Evolutionary conservation across 2,888 invertebrate species (phyloP), one percentile per base, ranked within the genome.

Genomic region (Adelphocoris suturalis): DNA sequence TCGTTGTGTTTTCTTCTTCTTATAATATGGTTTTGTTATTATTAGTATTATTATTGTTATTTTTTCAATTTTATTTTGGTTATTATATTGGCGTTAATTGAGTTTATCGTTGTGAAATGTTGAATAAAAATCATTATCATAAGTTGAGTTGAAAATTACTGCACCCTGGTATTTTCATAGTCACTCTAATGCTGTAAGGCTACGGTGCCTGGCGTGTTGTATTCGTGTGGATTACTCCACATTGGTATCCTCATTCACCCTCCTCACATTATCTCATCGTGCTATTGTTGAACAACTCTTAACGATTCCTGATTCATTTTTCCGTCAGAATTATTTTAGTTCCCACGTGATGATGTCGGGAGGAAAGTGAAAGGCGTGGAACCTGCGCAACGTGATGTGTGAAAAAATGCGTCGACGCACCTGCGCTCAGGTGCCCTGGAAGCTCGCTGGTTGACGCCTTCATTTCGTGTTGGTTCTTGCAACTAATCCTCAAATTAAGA

Each of bases 281-380:
- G 48, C 82, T 27, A 82, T 82, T 52, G 82, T 82, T 82, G 48
- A 52, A 82, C 82, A 52, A 52, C 82, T 19, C 23, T 19, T 52
- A 52, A 23, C 78, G 78, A 78, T 78, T 78, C 78, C 37, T 78
- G 37, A 78, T 78, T 12, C 47, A 4, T 47, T 76, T 76, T 76
- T 68, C 68, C 68, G 27, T 68, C 68, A 27, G 78, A 12, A 78
- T 78, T 3, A 78, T 47, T 78, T 78, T 19, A 27, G 9, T 78
- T 78, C 78, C 46, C 78, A 78, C 78, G 78, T n/a, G 78, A 78
- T 78, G 78, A 46, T 78, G 78, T 28, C 11, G 78, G 12, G 68
- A 76, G 12, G 48, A 82, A 82, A 82, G 82, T 48, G 82, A 82
- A 82, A 82, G 82, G 82, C 82, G 82, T 52, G 52, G 82, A 82